Base-by-base conservation (phyloP, 2,797 vertebrate species). In the Danio jaintianensis region DNA sequence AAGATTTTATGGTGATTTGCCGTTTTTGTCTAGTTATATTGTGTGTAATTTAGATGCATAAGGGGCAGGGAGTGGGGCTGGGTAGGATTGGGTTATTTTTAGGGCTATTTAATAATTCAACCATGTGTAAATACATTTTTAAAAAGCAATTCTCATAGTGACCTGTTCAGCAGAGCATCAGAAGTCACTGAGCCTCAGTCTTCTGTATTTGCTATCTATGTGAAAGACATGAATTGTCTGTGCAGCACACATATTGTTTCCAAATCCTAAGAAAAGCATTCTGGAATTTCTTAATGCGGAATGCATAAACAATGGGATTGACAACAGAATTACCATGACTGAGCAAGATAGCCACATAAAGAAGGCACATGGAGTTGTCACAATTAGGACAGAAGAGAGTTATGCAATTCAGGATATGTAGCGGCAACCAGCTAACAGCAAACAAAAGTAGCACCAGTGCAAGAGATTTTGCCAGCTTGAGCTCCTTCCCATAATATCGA, bases 271-370 rank as follows among this genome's bases (percentile, higher is more conserved):
- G 92, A 89, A 99, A 99, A 55, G 97, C 96, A 45, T 89, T 94
- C 82, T 94, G 95, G 87, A 99, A 99, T 92, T 97, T 99, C 88
- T 94, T 96, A 85, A 99, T 99, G 77, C 96, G 96, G 90, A 99
- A 98, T 62, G 98, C 97, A 0, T 99, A 99, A 86, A 99, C 90
- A 0, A 99, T 96, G 61, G 98, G 98, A 90, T 99, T 99, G 93
- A 99, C 98, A 12, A 97, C 97, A 0, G 98, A 99, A 91, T 99
- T 99, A 82, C 96, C 96, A 0, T 99, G 98, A 0, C 96, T 98
- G 83, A 99, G 96, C 88, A 99, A 93, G 91, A 99, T 98, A 86
- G 97, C 96, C 0, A 96, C 91, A 80, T 96, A 97, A 75, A 94
- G 92, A 73, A 98, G 90, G 82, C 91, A 91, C 29, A 89, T 93